Base-by-base conservation (phyloP, 2,888 invertebrate genomes). In the Ethmia dodecea region DNA sequence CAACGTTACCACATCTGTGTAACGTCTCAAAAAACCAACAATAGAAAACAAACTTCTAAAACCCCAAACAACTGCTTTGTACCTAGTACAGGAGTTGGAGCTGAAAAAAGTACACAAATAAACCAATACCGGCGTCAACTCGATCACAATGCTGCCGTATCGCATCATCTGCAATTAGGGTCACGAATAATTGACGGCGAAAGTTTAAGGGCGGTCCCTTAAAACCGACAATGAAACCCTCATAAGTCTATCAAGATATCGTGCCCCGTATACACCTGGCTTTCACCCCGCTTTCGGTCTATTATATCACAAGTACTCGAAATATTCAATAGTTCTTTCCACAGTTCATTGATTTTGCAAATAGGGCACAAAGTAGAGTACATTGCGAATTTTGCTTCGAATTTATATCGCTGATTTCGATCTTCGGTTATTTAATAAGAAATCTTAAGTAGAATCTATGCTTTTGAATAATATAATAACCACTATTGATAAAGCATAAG, bases 81-180 rank as follows among this genome's bases (percentile, higher is more conserved):
- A 43, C 54, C 47, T n/a, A n/a, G n/a, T n/a, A 49, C 42, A 22
- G 22, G n/a, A 47, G 52, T 47, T 45, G 40, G 41, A 48, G 43
- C 48, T 43, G 43, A 60, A 66, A 61, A 65, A 65, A 54, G 48
- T 55, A 52, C 57, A 73, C 69, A 79, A 73, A 73, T 64, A 72
- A 65, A 67, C 66, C 73, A 75, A 79, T 78, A 76, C 65, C 57
- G 63, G 52, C 74, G 75, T 80, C 80, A 80, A 78, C 57, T 67
- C 43, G 47, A 59, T 59, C 50, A 83, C 79, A 83, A 83, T 74
- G 45, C 55, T 33, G 37, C 51, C 70, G 42, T 84, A 84, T 84
- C 84, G 61, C 78, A 77, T 80, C 83, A 86, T 84, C 84, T 79
- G 63, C 79, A 83, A 83, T 84, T 80, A 81, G 83, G 84, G 84